A percentile compares a stretch with the other conserved stretches of the same genome.
Evolutionary conservation across 2,888 invertebrate genomes (phyloP).

Genomic region (Encarsia formosa): DNA sequence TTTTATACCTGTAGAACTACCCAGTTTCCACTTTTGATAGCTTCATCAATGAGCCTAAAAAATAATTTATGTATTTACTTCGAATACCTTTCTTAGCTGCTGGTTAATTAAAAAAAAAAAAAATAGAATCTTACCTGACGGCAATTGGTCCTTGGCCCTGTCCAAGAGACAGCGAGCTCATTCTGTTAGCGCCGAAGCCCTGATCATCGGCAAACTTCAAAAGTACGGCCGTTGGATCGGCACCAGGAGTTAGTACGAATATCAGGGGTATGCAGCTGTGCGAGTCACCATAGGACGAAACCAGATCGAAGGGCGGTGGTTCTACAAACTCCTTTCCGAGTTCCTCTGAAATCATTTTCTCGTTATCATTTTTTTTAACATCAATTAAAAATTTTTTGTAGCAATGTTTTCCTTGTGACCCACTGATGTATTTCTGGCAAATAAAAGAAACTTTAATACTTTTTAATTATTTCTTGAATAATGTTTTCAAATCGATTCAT

Average conservation of each 20-base stretch:
- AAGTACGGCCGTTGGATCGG: conserved; percentile 85
- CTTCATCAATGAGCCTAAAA: conserved; percentile 85
- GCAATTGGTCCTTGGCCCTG: conserved; percentile 93
- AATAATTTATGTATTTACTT: too few species aligned
- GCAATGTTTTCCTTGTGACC: too few species aligned
- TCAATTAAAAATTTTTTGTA: too few species aligned
- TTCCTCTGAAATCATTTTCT: conserved; percentile 52
- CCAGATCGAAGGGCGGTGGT: conserved; percentile 85
- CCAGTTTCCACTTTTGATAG: conserved; percentile 83
- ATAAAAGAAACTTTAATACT: too few species aligned
- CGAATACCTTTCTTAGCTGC: too few species aligned
- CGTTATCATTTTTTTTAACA: too few species aligned
- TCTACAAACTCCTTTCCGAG: conserved; percentile 79
- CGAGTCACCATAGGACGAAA: conserved; percentile 80
- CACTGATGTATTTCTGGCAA: too few species aligned
- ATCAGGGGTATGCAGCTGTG: conserved; percentile 81
- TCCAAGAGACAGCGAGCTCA: conserved; percentile 80
- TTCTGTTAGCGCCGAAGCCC: conserved; percentile 72
- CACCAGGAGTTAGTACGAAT: conserved; percentile 88
- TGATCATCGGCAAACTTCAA: conserved; percentile 94
- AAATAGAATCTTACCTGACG: too few species aligned
- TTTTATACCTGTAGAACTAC: conserved; percentile 90
- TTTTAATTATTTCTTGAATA: too few species aligned
- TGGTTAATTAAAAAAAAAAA: too few species aligned
- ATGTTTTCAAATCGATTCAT: too few species aligned